Conservation (phyloP, 2,888 invertebrate genomes). For the Tridacna crocea region DNA sequence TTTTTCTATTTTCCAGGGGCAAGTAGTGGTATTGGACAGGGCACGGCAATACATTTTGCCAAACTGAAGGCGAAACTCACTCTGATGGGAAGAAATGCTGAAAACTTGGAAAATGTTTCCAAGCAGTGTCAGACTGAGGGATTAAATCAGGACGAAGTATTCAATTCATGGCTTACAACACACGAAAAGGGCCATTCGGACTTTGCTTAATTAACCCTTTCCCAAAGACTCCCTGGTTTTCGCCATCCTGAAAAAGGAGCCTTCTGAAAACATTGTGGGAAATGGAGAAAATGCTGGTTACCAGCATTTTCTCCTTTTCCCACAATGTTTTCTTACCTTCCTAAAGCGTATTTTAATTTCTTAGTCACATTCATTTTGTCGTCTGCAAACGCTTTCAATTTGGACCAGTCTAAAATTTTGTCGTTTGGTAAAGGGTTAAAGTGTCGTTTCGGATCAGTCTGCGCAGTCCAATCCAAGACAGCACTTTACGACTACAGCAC, state of each 20-base stretch:
- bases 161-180: neutral
- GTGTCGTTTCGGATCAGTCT: too few species aligned
- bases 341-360: too few species aligned
- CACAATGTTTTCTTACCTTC: too few species aligned
- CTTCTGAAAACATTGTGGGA: neutral
- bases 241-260: too few species aligned
- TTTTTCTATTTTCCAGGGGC: slow-evolving; percentile 63
- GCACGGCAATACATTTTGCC: slow-evolving; percentile 73
- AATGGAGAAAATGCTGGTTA: neutral
- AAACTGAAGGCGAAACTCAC: slow-evolving; percentile 69
- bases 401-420: too few species aligned
- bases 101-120: slow-evolving; percentile 65
- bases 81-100: slow-evolving; percentile 69
- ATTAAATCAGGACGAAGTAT: neutral
- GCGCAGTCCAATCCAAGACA: too few species aligned
- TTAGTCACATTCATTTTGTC: too few species aligned
- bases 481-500: too few species aligned
- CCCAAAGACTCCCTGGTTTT: too few species aligned
- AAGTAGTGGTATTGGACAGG: slow-evolving; percentile 76
- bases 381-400: too few species aligned
- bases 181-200: neutral
- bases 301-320: too few species aligned
- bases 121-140: slow-evolving; percentile 54
- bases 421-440: too few species aligned
- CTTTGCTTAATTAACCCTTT: neutral